Evolutionary conservation across 2,113 vertebrate genomes (phyloP), one percentile per base, ranked within the genome.

Genomic region (Caranx ignobilis): DNA sequence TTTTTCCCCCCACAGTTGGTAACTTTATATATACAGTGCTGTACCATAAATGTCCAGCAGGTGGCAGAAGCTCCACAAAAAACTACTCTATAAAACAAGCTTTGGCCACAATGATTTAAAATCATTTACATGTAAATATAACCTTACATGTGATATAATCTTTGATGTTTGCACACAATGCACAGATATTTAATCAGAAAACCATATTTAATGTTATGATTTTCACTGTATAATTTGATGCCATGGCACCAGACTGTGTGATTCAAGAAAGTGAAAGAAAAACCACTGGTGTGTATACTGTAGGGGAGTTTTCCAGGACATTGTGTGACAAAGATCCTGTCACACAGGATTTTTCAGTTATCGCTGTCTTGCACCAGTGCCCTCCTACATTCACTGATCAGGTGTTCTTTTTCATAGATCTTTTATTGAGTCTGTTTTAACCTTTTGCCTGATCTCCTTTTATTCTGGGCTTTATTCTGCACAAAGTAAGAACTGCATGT

Each of bases 11-110:
- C 8, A 35, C 8, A 68, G 19, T 7, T 45, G 16, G 8, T 41
- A 21, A 18, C 0, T 50, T 39, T 6, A 32, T 26, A 16, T 5
- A 13, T 11, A 35, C 3, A 26, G 6, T 63, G 57, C 18, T 32
- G 16, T 57, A 13, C 59, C n/a, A 43, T 18, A n/a, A 47, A 60
- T 65, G 6, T 59, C 80, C 66, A 71, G 16, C 54, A 77, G 60
- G 5, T 60, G 66, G 60, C 66, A 71, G 19, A 32, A 37, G 15
- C 3, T 66, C 13, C 26, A 26, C 26, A 26, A 26, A 26, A 26
- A 26, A 26, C 26, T 26, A 26, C 37, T 31, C 7, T 45, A 2
- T 18, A 32, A 47, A 32, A 11, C 13, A 65, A 18, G 15, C 13
- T 4, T 10, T 32, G 15, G 10, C 6, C 32, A 16, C 16, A 26